Conservation (phyloP, 2,888 invertebrate species). For the Sisyra terminalis region DNA sequence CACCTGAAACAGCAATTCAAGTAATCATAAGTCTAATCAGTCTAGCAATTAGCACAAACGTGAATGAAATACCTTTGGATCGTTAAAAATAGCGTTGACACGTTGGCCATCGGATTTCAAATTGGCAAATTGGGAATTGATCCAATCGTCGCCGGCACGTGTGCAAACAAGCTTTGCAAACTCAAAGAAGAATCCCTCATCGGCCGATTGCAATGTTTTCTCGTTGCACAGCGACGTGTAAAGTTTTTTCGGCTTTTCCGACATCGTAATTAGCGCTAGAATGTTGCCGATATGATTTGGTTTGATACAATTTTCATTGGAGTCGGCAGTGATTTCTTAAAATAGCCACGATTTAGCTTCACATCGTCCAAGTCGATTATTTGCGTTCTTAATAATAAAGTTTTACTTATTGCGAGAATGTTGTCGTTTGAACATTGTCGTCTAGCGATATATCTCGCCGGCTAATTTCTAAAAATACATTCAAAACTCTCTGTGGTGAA, state of each 20-base stretch:
- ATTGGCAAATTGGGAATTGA: slow-evolving; percentile 38
- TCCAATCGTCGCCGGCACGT: slow-evolving; percentile 39
- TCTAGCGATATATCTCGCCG: too few species aligned
- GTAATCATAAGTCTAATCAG: background rate
- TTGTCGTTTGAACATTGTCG: too few species aligned
- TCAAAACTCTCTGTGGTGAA: too few species aligned
- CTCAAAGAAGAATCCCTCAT: slow-evolving; percentile 57
- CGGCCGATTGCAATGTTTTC: slow-evolving; percentile 56
- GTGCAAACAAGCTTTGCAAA: slow-evolving; percentile 42
- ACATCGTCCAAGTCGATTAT: too few species aligned
- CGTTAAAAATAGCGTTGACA: slow-evolving; percentile 34
- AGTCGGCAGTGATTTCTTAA: too few species aligned
- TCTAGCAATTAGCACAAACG: background rate
- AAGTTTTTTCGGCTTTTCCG: slow-evolving; percentile 9
- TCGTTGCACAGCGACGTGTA: slow-evolving; percentile 54
- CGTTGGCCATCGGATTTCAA: slow-evolving; percentile 40
- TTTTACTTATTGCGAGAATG: too few species aligned
- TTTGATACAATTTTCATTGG: too few species aligned
- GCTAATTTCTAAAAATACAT: too few species aligned
- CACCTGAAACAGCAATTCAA: slow-evolving; percentile 14
- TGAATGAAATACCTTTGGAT: slow-evolving; percentile 27
- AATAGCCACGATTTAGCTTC: too few species aligned
- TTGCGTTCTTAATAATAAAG: too few species aligned
- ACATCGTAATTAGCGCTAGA: background rate
- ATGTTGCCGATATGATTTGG: too few species aligned